Evolutionary conservation across 2,888 invertebrate genomes (phyloP).

Genomic region (Polydrusus pterygomalis): DNA sequence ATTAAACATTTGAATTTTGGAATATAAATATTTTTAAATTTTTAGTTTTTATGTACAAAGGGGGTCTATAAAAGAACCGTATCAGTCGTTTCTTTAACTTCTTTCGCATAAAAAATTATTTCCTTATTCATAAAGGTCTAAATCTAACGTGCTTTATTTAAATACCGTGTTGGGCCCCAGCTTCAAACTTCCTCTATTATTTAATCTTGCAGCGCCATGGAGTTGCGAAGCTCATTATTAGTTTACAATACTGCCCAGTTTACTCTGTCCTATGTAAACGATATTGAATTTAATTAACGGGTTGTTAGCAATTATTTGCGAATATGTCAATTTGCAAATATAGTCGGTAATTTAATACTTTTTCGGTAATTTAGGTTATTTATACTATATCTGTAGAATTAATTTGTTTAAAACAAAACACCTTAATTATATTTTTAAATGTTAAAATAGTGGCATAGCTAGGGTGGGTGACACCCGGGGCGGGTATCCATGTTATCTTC

Average conservation of each 20-base stretch:
- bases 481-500: no score
- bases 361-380: background rate
- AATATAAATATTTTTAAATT: no score
- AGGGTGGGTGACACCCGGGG: no score
- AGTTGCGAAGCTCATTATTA: constrained; percentile 29
- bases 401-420: no score
- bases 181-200: constrained; percentile 24
- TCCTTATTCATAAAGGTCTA: background rate
- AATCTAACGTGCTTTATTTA: background rate
- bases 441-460: no score
- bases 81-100: no score
- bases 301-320: constrained; percentile 1
- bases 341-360: background rate
- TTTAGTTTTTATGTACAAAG: no score
- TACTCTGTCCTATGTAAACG: constrained; percentile 17
- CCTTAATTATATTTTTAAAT: no score
- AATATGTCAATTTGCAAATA: constrained; percentile 9
- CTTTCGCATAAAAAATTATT: no score
- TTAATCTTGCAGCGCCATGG: constrained; percentile 17
- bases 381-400: no score
- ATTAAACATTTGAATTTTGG: no score
- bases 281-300: constrained; percentile 20
- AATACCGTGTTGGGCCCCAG: constrained; percentile 14
- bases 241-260: constrained; percentile 14
- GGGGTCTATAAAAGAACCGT: no score